Evolutionary conservation across 1,140 invertebrate genomes (phyloP).

Genomic region (Calephelis virginiensis): DNA sequence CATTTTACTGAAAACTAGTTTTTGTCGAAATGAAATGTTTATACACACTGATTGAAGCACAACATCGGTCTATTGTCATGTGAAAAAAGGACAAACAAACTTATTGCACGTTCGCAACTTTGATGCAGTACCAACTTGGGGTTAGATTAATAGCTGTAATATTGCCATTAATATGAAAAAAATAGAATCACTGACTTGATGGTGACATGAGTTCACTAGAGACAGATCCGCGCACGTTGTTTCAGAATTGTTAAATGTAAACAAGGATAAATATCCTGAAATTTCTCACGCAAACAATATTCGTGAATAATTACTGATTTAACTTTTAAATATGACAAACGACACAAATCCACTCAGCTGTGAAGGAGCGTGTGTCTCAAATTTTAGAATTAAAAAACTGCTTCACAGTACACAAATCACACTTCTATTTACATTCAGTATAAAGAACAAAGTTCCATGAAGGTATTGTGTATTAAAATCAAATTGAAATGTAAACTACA

Average conservation of each 20-base stretch:
- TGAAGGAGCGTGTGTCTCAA: conserved; percentile 58
- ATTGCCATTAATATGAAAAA: no score
- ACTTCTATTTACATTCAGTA: not conserved
- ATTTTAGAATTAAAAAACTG: conserved; percentile 24
- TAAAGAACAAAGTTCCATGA: conserved; percentile 32
- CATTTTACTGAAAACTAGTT: no score
- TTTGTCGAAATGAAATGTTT: no score
- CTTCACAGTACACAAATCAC: not conserved
- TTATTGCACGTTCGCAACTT: no score
- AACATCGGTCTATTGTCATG: no score
- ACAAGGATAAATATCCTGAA: no score
- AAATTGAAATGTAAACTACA: conserved; percentile 63
- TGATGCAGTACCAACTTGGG: no score
- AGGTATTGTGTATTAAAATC: conserved; percentile 39
- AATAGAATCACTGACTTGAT: no score
- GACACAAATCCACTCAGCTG: conserved; percentile 64
- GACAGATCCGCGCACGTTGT: not conserved
- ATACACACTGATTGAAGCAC: no score
- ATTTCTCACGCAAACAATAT: conserved; percentile 57
- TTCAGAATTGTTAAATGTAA: not conserved
- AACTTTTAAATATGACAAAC: conserved; percentile 70
- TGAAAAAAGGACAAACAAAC: no score
- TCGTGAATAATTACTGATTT: conserved; percentile 61
- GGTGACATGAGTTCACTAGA: no score
- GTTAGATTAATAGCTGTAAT: no score